These are phyloP conservation scores for Synergus umbraculus DNA, from an alignment of 2,888 invertebrate species.

Conservation along the genomic window DNA sequence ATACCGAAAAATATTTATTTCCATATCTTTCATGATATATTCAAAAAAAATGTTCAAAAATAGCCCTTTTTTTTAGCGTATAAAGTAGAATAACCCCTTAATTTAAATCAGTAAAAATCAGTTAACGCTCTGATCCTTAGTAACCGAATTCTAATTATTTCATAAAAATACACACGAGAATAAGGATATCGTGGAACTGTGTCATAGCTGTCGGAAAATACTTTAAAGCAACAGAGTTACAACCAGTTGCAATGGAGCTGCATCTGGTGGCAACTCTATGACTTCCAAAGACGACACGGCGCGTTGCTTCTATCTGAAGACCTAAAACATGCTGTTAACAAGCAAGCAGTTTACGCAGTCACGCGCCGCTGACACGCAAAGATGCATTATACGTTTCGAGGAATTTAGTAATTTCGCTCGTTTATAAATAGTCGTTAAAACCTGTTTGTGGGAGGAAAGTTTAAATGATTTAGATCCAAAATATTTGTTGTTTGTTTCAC, in stretches of 20 bases:
- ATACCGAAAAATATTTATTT: no score
- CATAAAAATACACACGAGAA: no score
- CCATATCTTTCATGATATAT: no score
- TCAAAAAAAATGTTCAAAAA: no score
- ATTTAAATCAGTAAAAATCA: no score
- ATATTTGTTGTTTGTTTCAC: not conserved
- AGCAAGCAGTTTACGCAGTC: slow-evolving; percentile 68
- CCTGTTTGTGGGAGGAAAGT: slow-evolving; percentile 36
- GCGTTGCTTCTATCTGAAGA: slow-evolving; percentile 47
- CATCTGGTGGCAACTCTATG: slow-evolving; percentile 37
- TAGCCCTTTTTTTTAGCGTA: no score
- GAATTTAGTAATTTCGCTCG: slow-evolving; percentile 48
- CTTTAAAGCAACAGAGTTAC: slow-evolving; percentile 42
- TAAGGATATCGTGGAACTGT: slow-evolving; percentile 40
- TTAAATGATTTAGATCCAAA: slow-evolving; percentile 43
- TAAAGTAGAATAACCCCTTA: no score
- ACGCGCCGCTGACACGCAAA: slow-evolving; percentile 66
- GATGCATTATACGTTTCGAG: slow-evolving; percentile 48
- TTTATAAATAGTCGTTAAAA: slow-evolving; percentile 50
- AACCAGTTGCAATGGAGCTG: not conserved
- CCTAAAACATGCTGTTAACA: slow-evolving; percentile 65
- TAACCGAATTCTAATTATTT: no score
- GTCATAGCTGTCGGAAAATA: slow-evolving; percentile 47
- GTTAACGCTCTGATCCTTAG: no score
- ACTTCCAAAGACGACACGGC: slow-evolving; percentile 49